Percentiles rank a stretch among this genome's conserved stretches.
phyloP scores from a whole-genome alignment of 2,113 vertebrate genomes.

The Pedetes capensis region DNA sequence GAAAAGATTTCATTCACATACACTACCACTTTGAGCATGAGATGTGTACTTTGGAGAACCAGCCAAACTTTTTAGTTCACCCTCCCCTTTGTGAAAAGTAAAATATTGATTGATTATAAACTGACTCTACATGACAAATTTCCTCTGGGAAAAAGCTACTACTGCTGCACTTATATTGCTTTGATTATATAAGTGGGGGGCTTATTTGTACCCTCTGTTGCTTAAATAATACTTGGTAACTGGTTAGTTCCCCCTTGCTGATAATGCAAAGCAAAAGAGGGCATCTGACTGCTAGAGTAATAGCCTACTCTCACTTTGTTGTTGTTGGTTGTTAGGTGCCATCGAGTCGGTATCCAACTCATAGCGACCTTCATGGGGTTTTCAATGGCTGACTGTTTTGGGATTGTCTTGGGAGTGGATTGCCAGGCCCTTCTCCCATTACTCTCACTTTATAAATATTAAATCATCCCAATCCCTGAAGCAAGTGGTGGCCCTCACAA shows the following conservation, averaged over 20 bases:
- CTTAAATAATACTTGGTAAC: neutral
- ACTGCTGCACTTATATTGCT: neutral
- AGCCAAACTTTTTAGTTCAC: neutral
- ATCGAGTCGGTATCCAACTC: no score
- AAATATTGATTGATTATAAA: slow-evolving; percentile 32
- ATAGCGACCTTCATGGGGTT: no score
- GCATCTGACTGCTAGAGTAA: neutral
- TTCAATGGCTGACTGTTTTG: no score
- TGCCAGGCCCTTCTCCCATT: no score
- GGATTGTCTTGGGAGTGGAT: no score
- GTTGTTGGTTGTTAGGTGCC: no score
- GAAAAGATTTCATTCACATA: slow-evolving; percentile 32
- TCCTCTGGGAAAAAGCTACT: slow-evolving; percentile 9
- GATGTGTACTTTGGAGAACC: slow-evolving; percentile 12
- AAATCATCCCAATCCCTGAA: neutral
- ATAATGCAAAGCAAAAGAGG: neutral
- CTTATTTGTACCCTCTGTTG: neutral
- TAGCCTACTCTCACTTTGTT: neutral
- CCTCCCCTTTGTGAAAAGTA: slow-evolving; percentile 46
- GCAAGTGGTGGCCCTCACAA: neutral
- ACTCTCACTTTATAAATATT: no score
- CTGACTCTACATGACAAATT: slow-evolving; percentile 47
- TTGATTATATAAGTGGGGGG: neutral
- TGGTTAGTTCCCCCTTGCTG: neutral
- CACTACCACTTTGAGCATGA: neutral